Evolutionary conservation across 1,140 invertebrate genomes (phyloP).

Genomic region (Dreissena rostriformis): DNA sequence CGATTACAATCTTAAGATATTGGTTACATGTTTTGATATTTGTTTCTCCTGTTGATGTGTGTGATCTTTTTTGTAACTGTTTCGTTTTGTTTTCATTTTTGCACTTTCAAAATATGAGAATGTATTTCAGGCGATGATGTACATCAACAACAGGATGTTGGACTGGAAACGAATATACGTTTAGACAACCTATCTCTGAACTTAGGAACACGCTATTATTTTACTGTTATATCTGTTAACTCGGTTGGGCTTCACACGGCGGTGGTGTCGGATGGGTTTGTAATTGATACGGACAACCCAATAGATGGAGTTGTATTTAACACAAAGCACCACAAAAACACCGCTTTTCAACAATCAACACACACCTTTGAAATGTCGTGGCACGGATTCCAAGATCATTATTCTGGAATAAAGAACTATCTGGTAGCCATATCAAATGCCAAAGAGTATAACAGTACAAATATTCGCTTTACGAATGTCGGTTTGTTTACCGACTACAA

Average conservation of each 20-base stretch:
- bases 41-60: no score
- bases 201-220: not conserved
- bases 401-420: constrained; percentile 49
- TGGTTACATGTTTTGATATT: no score
- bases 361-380: constrained; percentile 50
- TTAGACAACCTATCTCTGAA: not conserved
- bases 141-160: not conserved
- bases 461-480: constrained; percentile 17
- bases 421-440: constrained; percentile 35
- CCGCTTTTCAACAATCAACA: constrained; percentile 33
- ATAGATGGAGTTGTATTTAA: not conserved
- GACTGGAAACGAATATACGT: not conserved
- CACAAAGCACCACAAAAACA: constrained; percentile 1
- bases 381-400: constrained; percentile 61
- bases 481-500: constrained; percentile 26
- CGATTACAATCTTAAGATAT: no score
- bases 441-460: not conserved
- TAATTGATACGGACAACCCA: not conserved
- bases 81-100: no score
- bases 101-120: no score
- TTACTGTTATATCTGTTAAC: not conserved
- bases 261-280: constrained; percentile 1
- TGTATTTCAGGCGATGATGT: not conserved
- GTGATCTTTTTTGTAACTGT: no score
- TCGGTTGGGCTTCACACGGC: not conserved